Evolutionary conservation across 2,113 vertebrate species (phyloP), one percentile per base, ranked within the genome.

Genomic region (Mirounga angustirostris): DNA sequence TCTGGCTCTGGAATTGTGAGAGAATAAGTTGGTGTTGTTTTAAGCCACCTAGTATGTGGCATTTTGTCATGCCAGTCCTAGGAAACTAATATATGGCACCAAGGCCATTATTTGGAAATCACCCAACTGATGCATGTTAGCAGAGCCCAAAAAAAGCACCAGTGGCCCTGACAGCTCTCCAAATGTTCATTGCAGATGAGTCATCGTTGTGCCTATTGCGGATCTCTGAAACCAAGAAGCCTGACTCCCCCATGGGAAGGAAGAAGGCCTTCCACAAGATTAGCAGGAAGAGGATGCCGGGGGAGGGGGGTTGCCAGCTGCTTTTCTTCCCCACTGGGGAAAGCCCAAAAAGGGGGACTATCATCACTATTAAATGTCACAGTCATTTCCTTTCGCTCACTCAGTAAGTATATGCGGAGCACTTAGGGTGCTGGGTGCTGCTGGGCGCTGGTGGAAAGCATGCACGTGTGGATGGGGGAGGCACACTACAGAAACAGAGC

Each of bases 51-150:
- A 50, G 54, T 67, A 58, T 73, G 52, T 43, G 36, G 21, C 76
- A 28, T 46, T 89, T 89, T 85, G 24, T 90, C 81, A 87, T 3
- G 9, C 65, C 40, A 89, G n/a, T 22, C 54, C 50, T 40, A 61
- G 84, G 61, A 96, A 78, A 67, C 14, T 16, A 69, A 69, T 50
- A 76, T 12, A 46, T 12, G 22, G 78, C 36, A 54, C 65, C 56
- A 82, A 95, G 63, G 10, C 43, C 89, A 40, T 73, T 79, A 90
- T 90, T 89, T 94, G 88, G 79, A 94, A 94, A 88, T 81, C 33
- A 81, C 24, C 28, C 56, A 79, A 80, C 86, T 22, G 67, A 58
- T 79, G 30, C 6, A 58, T 71, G 33, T 87, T 96, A 96, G 89
- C 19, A 97, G 95, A 89, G 58, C 40, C 80, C 58, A 63, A 28